phyloP scores from a whole-genome alignment of 92 coral and sea anemone genomes.

The Diadumene lineata region DNA sequence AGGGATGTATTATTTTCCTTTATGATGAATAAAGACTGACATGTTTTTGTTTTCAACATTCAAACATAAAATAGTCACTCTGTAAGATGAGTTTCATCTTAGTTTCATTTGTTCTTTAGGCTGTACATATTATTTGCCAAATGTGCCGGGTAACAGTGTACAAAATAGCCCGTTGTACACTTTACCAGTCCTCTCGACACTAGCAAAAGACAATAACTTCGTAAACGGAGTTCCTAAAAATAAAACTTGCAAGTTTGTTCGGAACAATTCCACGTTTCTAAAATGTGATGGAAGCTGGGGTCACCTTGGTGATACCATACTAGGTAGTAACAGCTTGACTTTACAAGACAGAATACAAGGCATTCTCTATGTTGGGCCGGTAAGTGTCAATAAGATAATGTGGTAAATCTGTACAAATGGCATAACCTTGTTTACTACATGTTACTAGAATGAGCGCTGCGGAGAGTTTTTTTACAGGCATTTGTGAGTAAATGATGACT shows the following conservation, averaged over 20 bases:
- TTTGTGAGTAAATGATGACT: too few relatives aligned
- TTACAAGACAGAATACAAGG: not conserved
- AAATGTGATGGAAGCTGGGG: conserved; percentile 37
- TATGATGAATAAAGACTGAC: too few relatives aligned
- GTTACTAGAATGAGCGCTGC: too few relatives aligned
- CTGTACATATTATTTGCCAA: not conserved
- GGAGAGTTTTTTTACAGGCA: too few relatives aligned
- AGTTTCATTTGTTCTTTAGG: too few relatives aligned
- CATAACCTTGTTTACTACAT: too few relatives aligned
- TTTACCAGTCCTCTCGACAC: conserved; percentile 11
- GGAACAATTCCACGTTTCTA: conserved; percentile 13
- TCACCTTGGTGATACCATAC: not conserved
- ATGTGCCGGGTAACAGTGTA: not conserved
- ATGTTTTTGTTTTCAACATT: too few relatives aligned
- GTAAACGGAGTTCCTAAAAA: not conserved
- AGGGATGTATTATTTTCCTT: too few relatives aligned
- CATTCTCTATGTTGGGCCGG: conserved; percentile 24
- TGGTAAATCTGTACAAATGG: too few relatives aligned
- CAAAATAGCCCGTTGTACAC: conserved; percentile 14
- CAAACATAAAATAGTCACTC: too few relatives aligned
- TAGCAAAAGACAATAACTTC: conserved; percentile 2
- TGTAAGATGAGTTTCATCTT: too few relatives aligned
- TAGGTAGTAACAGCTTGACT: not conserved
- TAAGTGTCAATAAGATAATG: too few relatives aligned
- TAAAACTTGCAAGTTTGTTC: conserved; percentile 8